A percentile compares a stretch with the other conserved stretches of the same genome.
Conservation (phyloP, 2,888 invertebrate genomes). For the Diadegma fenestrale region DNA sequence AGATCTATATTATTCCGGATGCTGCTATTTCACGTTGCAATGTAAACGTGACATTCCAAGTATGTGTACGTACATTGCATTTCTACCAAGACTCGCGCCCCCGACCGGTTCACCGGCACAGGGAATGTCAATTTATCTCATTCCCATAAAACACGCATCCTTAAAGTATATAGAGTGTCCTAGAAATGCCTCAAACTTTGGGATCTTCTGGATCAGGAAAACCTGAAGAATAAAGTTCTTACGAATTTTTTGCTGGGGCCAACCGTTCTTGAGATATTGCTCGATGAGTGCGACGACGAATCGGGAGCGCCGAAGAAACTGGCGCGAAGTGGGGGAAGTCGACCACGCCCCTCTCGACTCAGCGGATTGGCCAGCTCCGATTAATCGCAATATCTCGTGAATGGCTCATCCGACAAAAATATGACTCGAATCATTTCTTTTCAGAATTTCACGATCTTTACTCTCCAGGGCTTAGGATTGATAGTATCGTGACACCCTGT, state of each 20-base stretch:
- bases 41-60: constrained; percentile 46
- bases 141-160: constrained; percentile 7
- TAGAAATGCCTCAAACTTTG: neutral
- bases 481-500: neutral
- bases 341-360: neutral
- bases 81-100: constrained; percentile 25
- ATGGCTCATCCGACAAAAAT: neutral
- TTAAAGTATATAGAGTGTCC: constrained; percentile 15
- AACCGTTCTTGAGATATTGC: neutral
- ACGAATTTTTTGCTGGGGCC: neutral
- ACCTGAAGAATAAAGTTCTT: neutral
- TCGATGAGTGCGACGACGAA: neutral
- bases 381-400: neutral
- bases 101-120: constrained; percentile 1
- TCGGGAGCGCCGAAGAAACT: neutral
- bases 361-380: neutral
- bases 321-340: too few relatives aligned
- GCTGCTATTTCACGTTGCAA: constrained; percentile 49
- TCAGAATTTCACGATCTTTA: neutral
- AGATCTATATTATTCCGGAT: constrained; percentile 16
- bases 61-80: constrained; percentile 1
- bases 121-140: constrained; percentile 35
- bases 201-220: neutral
- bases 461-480: too few relatives aligned
- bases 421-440: neutral